Conservation (phyloP, 2,113 vertebrate genomes). For the Prinia subflava region DNA sequence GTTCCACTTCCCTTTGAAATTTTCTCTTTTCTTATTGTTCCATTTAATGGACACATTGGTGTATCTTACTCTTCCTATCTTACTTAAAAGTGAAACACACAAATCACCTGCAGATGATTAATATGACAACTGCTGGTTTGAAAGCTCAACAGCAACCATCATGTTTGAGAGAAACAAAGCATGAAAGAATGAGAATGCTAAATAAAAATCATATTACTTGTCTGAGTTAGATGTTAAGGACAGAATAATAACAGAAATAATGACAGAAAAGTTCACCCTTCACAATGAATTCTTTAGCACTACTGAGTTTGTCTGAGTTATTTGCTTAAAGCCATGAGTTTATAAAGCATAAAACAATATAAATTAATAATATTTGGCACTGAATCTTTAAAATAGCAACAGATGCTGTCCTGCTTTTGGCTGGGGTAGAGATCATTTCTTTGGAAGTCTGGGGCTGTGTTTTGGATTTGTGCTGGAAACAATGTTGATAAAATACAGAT, state of each 20-base stretch:
- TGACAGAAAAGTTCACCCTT: neutral
- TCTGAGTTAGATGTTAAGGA: neutral
- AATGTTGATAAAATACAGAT: neutral
- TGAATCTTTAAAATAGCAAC: neutral
- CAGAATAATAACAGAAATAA: neutral
- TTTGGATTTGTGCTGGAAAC: neutral
- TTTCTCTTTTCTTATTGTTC: neutral
- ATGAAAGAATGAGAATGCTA: neutral
- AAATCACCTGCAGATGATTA: neutral
- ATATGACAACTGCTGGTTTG: neutral
- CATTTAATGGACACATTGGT: neutral
- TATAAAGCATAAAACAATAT: neutral
- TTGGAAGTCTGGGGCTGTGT: neutral
- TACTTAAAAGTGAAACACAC: neutral
- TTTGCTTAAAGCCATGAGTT: neutral
- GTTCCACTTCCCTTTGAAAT: neutral
- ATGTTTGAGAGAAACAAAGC: neutral
- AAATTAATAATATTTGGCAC: neutral
- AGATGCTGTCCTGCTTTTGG: neutral
- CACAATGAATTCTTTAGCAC: neutral
- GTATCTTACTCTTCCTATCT: neutral
- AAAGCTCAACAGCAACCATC: neutral
- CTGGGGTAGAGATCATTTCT: neutral
- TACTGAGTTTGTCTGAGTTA: neutral
- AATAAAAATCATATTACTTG: neutral